Conservation (phyloP, 1,140 invertebrate species). For the Drosophila baimaii region DNA sequence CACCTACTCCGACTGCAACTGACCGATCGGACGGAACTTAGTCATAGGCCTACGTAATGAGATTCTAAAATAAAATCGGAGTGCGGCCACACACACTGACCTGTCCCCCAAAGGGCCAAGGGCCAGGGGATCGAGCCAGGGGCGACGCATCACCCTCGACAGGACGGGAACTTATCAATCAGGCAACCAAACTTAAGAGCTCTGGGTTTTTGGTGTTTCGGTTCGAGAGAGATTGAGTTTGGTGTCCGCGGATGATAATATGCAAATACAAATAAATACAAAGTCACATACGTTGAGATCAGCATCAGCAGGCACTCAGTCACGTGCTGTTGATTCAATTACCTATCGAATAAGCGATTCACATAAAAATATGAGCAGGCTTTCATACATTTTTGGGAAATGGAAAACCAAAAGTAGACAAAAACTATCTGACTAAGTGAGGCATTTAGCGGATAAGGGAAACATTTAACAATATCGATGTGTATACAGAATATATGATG, state of each 20-base stretch:
- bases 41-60: slow-evolving; percentile 57
- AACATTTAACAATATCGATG: slow-evolving; percentile 69
- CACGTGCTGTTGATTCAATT: no score
- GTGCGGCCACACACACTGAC: slow-evolving; percentile 6
- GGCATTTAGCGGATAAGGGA: slow-evolving; percentile 49
- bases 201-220: slow-evolving; percentile 11
- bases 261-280: slow-evolving; percentile 81
- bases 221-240: slow-evolving; percentile 44
- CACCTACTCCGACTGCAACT: slow-evolving; percentile 7
- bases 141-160: neutral
- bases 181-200: slow-evolving; percentile 1
- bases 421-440: slow-evolving; percentile 41
- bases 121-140: slow-evolving; percentile 6
- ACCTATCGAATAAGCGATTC: slow-evolving; percentile 34
- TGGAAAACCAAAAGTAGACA: slow-evolving; percentile 51
- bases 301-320: no score
- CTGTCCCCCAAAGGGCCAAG: neutral
- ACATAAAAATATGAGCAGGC: slow-evolving; percentile 64
- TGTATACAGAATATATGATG: slow-evolving; percentile 59
- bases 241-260: slow-evolving; percentile 50
- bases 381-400: slow-evolving; percentile 81
- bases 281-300: slow-evolving; percentile 26
- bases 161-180: slow-evolving; percentile 7
- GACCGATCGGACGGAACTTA: slow-evolving; percentile 45
- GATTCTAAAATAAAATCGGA: slow-evolving; percentile 36